Percentiles rank a stretch among this genome's conserved stretches.
Evolutionary conservation across 2,888 invertebrate species (phyloP).

Genomic region (Dusona sp.): DNA sequence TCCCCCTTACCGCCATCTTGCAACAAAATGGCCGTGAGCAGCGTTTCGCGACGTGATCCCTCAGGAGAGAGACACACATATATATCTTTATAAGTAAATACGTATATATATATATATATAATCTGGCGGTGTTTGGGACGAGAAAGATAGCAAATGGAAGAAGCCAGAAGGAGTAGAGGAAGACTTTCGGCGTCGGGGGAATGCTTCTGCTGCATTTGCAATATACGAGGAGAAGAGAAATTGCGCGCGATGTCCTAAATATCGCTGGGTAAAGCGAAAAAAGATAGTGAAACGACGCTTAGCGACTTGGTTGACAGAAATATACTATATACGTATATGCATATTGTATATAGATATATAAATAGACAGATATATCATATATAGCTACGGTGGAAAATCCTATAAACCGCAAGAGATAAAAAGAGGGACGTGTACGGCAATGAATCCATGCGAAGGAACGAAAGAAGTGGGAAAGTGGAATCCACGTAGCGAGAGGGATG

Average conservation of each 20-base stretch:
- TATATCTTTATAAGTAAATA: slow-evolving; percentile 8
- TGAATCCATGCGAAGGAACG: slow-evolving; percentile 45
- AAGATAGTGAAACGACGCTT: slow-evolving; percentile 59
- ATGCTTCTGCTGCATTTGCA: slow-evolving; percentile 49
- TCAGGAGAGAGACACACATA: slow-evolving; percentile 37
- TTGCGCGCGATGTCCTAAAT: slow-evolving; percentile 51
- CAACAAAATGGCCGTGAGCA: slow-evolving; percentile 68
- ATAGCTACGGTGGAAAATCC: slow-evolving; percentile 45
- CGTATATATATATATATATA: neutral
- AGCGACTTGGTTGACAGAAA: slow-evolving; percentile 51
- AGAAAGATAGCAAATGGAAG: slow-evolving; percentile 20
- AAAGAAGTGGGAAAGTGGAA: slow-evolving; percentile 31
- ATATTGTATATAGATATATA: neutral
- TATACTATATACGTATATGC: slow-evolving; percentile 17
- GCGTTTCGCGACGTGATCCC: slow-evolving; percentile 53
- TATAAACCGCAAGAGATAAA: slow-evolving; percentile 64
- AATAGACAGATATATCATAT: neutral
- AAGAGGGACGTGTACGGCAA: slow-evolving; percentile 36
- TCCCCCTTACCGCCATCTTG: slow-evolving; percentile 54
- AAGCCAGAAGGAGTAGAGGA: slow-evolving; percentile 26
- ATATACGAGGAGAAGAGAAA: slow-evolving; percentile 48
- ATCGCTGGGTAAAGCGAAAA: slow-evolving; percentile 46
- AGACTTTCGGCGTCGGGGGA: slow-evolving; percentile 47
- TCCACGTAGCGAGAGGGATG: slow-evolving; percentile 40
- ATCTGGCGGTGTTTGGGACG: slow-evolving; percentile 10